phyloP scores from a whole-genome alignment of 2,113 vertebrate species.

The Deroptyus accipitrinus region DNA sequence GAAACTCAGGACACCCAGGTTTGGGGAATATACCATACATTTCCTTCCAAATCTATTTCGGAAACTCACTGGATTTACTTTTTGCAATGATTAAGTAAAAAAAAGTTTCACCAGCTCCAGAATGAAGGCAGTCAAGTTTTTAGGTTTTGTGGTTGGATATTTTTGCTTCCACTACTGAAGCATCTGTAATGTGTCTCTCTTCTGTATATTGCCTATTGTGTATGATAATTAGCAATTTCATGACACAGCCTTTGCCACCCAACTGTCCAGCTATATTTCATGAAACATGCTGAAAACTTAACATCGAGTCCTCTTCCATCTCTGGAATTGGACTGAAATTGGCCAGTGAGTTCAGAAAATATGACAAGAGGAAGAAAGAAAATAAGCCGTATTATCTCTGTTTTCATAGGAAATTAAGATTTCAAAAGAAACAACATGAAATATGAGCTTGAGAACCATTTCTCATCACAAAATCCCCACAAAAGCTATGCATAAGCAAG shows the following conservation, averaged over 20 bases:
- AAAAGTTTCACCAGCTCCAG: background rate
- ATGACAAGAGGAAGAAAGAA: background rate
- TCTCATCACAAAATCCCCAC: background rate
- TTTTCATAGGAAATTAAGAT: background rate
- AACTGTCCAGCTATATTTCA: background rate
- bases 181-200: background rate
- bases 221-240: background rate
- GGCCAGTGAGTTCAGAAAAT: background rate
- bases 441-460: background rate
- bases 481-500: background rate
- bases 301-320: background rate
- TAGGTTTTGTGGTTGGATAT: background rate
- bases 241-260: background rate
- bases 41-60: background rate
- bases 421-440: background rate
- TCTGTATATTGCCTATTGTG: background rate
- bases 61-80: background rate
- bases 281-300: background rate
- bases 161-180: background rate
- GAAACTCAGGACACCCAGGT: background rate
- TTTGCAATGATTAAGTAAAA: background rate
- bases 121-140: background rate
- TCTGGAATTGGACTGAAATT: background rate
- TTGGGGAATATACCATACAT: background rate
- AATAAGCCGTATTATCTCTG: background rate